These are phyloP conservation scores for Temnothorax rugatulus DNA, from an alignment of 2,888 invertebrate species.

Conservation along the genomic window DNA sequence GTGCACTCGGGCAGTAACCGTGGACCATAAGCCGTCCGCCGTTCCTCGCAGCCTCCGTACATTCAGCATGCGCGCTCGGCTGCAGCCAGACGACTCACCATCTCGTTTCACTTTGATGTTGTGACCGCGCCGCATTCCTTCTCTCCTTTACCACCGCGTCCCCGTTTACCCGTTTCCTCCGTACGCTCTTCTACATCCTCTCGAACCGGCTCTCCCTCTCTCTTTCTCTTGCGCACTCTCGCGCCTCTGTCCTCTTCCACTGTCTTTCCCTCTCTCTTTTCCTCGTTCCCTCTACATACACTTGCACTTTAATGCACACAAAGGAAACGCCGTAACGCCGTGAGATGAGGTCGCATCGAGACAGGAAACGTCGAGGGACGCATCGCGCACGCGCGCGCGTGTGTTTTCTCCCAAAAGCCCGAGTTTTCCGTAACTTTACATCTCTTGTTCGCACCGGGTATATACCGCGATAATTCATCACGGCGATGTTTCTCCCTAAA, in stretches of 20 bases:
- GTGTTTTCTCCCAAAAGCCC: constrained; percentile 13
- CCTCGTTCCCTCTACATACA: constrained; percentile 18
- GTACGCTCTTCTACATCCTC: constrained; percentile 29
- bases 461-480: constrained; percentile 3
- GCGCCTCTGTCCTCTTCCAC: not conserved
- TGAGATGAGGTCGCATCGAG: constrained; percentile 33
- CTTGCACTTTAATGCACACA: constrained; percentile 30
- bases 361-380: constrained; percentile 48
- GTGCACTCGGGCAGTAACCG: constrained; percentile 46
- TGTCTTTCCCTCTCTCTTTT: not conserved
- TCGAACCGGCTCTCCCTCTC: not conserved
- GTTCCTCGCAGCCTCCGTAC: constrained; percentile 38
- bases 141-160: constrained; percentile 50
- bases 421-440: constrained; percentile 12
- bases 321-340: constrained; percentile 26
- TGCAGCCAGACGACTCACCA: constrained; percentile 64
- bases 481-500: not conserved
- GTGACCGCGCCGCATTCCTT: constrained; percentile 67
- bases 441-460: constrained; percentile 8
- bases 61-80: constrained; percentile 51
- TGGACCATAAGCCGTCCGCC: constrained; percentile 19
- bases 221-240: not conserved
- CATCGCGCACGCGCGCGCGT: constrained; percentile 29
- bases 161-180: constrained; percentile 56
- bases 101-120: constrained; percentile 70